Evolutionary conservation across 92 coral and sea anemone species (phyloP).

Genomic region (Porites lobata): DNA sequence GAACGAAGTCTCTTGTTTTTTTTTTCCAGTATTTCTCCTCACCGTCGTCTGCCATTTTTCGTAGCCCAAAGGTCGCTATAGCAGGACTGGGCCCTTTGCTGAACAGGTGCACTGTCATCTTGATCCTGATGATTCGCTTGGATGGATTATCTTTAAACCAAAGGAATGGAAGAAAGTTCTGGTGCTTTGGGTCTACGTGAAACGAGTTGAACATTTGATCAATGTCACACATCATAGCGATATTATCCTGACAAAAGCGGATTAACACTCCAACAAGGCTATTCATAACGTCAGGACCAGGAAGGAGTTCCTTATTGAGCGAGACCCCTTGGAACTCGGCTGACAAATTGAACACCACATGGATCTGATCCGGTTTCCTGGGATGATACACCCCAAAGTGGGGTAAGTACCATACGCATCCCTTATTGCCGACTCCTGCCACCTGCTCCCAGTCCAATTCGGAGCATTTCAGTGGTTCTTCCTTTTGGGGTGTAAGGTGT

Average conservation of each 20-base stretch:
- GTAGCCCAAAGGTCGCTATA: too few relatives aligned
- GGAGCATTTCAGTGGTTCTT: too few relatives aligned
- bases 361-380: not conserved
- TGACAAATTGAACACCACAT: not conserved
- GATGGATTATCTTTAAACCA: constrained; percentile 6
- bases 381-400: not conserved
- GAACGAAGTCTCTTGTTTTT: not conserved
- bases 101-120: not conserved
- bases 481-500: too few relatives aligned
- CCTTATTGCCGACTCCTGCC: not conserved
- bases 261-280: not conserved
- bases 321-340: too few relatives aligned
- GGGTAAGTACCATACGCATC: not conserved
- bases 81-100: too few relatives aligned
- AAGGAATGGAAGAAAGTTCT: constrained; percentile 1
- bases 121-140: not conserved
- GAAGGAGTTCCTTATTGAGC: too few relatives aligned
- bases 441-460: not conserved
- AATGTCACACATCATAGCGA: constrained; percentile 17
- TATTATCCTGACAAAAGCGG: not conserved
- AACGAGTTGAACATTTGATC: constrained; percentile 28
- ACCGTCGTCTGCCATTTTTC: not conserved
- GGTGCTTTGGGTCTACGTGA: not conserved
- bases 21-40: not conserved
- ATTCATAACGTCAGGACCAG: not conserved